A percentile compares a stretch with the other conserved stretches of the same genome.
phyloP scores from a whole-genome alignment of 2,888 invertebrate species.

The Heteropelma amictum region DNA sequence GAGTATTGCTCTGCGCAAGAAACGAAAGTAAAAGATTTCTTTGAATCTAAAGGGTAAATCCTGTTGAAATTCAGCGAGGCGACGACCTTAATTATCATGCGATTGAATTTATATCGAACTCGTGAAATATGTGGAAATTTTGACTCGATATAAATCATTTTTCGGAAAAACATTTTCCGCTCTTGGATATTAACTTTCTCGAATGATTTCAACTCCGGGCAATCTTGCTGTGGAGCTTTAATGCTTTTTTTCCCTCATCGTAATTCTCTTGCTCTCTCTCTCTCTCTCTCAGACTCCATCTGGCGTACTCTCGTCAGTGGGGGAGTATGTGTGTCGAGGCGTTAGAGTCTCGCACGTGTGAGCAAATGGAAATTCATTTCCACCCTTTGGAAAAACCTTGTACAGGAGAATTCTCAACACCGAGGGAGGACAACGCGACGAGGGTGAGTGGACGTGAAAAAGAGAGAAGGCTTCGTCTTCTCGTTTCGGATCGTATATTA shows the following conservation, averaged over 20 bases:
- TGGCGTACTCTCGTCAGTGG: neutral
- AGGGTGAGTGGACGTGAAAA: neutral
- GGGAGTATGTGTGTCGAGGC: neutral
- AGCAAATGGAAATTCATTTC: slow-evolving; percentile 53
- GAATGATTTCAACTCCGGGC: too few relatives aligned
- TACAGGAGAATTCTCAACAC: slow-evolving; percentile 6
- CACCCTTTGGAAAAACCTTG: slow-evolving; percentile 12
- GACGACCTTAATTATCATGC: too few relatives aligned
- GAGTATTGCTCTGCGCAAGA: too few relatives aligned
- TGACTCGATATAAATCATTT: too few relatives aligned
- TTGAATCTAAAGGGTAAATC: too few relatives aligned
- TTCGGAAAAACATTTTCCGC: too few relatives aligned
- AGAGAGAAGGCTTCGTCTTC: slow-evolving; percentile 33
- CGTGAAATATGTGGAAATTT: too few relatives aligned
- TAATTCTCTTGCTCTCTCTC: neutral
- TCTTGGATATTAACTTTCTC: neutral
- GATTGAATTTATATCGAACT: too few relatives aligned
- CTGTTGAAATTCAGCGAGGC: too few relatives aligned
- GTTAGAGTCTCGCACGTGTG: slow-evolving; percentile 49
- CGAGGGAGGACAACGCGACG: slow-evolving; percentile 1
- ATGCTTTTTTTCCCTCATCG: slow-evolving; percentile 4
- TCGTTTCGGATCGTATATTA: slow-evolving; percentile 62
- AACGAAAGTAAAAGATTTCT: too few relatives aligned
- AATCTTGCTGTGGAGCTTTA: neutral
- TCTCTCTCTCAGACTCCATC: slow-evolving; percentile 7